Percentiles rank a stretch among this genome's conserved stretches.
phyloP scores from a whole-genome alignment of 2,888 invertebrate genomes.

The Adelphocoris suturalis region DNA sequence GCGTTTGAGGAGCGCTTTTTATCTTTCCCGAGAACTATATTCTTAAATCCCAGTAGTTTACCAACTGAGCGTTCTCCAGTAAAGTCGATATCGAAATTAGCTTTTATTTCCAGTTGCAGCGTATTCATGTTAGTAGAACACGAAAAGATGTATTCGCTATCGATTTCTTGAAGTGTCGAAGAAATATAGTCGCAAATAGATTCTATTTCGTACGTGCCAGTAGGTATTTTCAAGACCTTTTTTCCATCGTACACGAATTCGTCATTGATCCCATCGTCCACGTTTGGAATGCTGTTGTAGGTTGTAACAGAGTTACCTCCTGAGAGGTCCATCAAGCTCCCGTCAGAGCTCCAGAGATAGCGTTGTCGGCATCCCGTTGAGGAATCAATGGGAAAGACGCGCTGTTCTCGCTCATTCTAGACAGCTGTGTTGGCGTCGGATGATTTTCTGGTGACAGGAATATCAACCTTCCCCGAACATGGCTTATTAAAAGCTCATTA shows the following conservation, averaged over 20 bases:
- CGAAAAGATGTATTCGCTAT: constrained; percentile 20
- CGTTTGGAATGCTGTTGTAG: constrained; percentile 45
- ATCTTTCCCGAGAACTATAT: constrained; percentile 70
- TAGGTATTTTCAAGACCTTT: constrained; percentile 76
- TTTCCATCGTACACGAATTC: constrained; percentile 77
- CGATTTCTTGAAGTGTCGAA: constrained; percentile 51
- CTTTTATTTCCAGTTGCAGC: constrained; percentile 74
- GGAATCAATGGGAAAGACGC: too few relatives aligned
- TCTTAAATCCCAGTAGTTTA: constrained; percentile 76
- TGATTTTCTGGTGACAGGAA: too few relatives aligned
- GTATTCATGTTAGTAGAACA: constrained; percentile 76
- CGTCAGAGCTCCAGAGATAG: too few relatives aligned
- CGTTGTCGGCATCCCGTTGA: too few relatives aligned
- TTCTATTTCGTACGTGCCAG: constrained; percentile 77
- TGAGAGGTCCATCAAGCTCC: too few relatives aligned
- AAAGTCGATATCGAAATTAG: constrained; percentile 72
- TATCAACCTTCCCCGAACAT: too few relatives aligned
- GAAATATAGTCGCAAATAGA: constrained; percentile 75
- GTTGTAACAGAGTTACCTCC: too few relatives aligned
- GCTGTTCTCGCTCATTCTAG: too few relatives aligned
- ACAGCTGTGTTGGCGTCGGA: too few relatives aligned
- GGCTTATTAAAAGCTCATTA: too few relatives aligned
- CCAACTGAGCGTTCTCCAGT: constrained; percentile 74
- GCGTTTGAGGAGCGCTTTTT: constrained; percentile 76
- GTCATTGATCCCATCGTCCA: constrained; percentile 74